phyloP scores from a whole-genome alignment of 1,140 invertebrate genomes.

The Camponotus vicinus region DNA sequence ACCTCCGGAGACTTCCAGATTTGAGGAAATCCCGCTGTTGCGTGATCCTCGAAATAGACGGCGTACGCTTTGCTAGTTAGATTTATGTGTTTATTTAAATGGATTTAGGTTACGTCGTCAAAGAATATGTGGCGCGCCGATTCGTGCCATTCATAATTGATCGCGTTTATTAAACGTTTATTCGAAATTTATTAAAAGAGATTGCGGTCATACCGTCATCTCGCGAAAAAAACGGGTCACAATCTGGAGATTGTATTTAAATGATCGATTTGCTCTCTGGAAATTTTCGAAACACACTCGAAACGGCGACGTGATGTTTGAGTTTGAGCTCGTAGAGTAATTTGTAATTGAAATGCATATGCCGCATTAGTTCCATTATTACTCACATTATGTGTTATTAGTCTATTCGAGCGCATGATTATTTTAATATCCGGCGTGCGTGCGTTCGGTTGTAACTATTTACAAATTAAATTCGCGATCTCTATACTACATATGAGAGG shows the following conservation, averaged over 20 bases:
- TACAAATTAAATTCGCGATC: constrained; percentile 38
- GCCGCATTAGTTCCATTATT: constrained; percentile 59
- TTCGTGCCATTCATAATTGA: constrained; percentile 10
- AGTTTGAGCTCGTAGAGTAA: neutral
- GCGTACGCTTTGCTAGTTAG: constrained; percentile 5
- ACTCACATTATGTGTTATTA: constrained; percentile 53
- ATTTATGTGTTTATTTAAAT: constrained; percentile 57
- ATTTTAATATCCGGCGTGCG: constrained; percentile 50
- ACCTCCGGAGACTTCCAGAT: constrained; percentile 55
- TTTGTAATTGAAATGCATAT: constrained; percentile 63
- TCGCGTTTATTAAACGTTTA: constrained; percentile 41
- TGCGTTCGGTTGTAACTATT: neutral
- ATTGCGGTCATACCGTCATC: neutral
- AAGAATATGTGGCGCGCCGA: neutral
- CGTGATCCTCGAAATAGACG: constrained; percentile 34
- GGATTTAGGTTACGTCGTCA: neutral
- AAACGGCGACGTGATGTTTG: neutral
- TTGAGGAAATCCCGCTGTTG: constrained; percentile 48
- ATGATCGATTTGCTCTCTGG: neutral
- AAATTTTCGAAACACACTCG: constrained; percentile 11
- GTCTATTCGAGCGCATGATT: constrained; percentile 53
- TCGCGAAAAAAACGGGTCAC: neutral
- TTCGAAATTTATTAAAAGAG: neutral
- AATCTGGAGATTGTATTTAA: constrained; percentile 34
- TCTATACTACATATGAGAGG: neutral